These are phyloP conservation scores for Melanostoma scalare DNA, from an alignment of 2,888 invertebrate genomes.

Conservation along the genomic window DNA sequence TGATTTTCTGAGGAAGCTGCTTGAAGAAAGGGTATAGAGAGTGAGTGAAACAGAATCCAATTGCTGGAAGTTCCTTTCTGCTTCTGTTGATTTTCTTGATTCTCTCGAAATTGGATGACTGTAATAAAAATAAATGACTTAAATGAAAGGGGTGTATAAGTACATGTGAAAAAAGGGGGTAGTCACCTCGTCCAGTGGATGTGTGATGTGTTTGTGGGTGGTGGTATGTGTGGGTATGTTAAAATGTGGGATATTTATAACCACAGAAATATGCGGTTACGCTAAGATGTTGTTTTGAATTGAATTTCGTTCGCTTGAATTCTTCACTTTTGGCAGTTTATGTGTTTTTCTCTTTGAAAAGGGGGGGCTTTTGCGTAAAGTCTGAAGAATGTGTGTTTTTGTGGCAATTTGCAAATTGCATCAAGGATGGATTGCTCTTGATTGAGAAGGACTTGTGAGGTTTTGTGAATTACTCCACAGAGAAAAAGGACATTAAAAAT, in stretches of 20 bases:
- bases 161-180: not conserved
- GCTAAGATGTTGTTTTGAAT: conserved; percentile 60
- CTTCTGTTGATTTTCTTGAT: conserved; percentile 54
- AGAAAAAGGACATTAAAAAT: conserved; percentile 55
- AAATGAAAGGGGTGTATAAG: conserved; percentile 40
- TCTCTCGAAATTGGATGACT: conserved; percentile 63
- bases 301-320: conserved; percentile 58
- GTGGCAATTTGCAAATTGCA: conserved; percentile 70
- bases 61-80: conserved; percentile 44
- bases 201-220: not conserved
- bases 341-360: conserved; percentile 5
- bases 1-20: conserved; percentile 48
- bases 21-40: not conserved
- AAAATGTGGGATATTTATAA: conserved; percentile 8
- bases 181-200: not conserved
- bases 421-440: conserved; percentile 32
- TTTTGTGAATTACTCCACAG: conserved; percentile 12
- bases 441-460: conserved; percentile 27
- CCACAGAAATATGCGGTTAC: conserved; percentile 38
- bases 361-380: conserved; percentile 9
- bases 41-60: conserved; percentile 42
- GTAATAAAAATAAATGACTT: conserved; percentile 69
- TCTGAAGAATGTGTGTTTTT: conserved; percentile 23
- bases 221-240: not conserved
- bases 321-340: conserved; percentile 47